Base-by-base conservation (phyloP, 2,888 invertebrate species). In the Idaea aversata region DNA sequence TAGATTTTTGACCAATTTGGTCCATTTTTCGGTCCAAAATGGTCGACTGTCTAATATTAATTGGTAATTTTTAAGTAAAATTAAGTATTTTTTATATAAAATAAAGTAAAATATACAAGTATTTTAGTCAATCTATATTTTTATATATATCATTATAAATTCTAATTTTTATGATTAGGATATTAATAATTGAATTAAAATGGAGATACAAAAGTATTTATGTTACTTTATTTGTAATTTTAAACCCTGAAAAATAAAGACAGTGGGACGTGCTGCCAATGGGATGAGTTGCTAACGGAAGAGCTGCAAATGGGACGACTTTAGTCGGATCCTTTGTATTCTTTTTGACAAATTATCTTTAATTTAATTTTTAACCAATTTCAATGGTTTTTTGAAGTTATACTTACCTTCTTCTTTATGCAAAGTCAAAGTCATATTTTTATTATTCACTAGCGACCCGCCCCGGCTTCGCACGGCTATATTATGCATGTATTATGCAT, bases 1-100 rank as follows among this genome's bases (percentile, higher is more conserved):
- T 91, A 91, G 90, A 87, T 76, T 83, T 89, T 92, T 91, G 91
- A 87, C 88, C 88, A 82, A 85, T 78, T 86, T 84, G 92, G 83
- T 68, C 61, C 16, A 60, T 59, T 61, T n/a, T 68, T 68, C 59
- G 57, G 66, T 73, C 86, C 91, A 80, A 83, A 74, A 81, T 86
- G 90, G 90, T 90, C 84, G 91, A 92, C 90, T 82, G 69, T 88
- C 86, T 92, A 91, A 91, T 91, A 68, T 77, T 66, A 72, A 83
- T 87, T 85, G 84, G 86, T 81, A 74, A 74, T 74, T 83, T 83
- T 69, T 66, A 64, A 65, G 65, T 65, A 73, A 62, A 71, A 73
- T 77, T 73, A 69, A 71, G 74, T 72, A 76, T 74, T 70, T 73
- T 77, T 79, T 82, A 68, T 77, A 72, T 80, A 77, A 68, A 77